These are phyloP conservation scores for Nanger granti DNA, from an alignment of 2,113 vertebrate genomes.

Conservation along the genomic window DNA sequence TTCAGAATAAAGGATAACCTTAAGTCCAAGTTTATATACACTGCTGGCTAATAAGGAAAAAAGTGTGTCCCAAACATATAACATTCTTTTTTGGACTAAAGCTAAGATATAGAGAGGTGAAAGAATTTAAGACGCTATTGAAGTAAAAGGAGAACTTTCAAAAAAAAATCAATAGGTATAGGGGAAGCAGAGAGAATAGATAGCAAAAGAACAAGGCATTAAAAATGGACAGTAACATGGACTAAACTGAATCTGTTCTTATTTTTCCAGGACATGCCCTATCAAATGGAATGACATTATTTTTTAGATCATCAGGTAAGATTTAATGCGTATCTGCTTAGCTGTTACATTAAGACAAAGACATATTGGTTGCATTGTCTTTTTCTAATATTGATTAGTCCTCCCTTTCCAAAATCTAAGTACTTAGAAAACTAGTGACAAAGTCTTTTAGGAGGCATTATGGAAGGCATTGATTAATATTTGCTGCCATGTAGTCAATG, in stretches of 20 bases:
- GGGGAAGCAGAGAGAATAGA: background rate
- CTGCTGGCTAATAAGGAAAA: background rate
- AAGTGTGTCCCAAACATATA: background rate
- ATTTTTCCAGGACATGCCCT: background rate
- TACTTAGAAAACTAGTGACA: conserved; percentile 31
- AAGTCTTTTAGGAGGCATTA: conserved; percentile 46
- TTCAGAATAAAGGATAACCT: background rate
- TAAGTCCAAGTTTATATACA: background rate
- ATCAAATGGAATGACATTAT: background rate
- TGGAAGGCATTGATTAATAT: conserved; percentile 53
- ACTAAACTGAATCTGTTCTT: background rate
- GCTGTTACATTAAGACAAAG: conserved; percentile 44
- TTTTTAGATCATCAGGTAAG: conserved; percentile 25
- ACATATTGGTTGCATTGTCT: background rate
- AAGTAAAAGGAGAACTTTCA: background rate
- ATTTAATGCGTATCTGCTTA: background rate
- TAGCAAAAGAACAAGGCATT: background rate
- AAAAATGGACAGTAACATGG: background rate
- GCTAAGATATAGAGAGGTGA: background rate
- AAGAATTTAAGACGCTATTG: background rate
- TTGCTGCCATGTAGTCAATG: conserved; percentile 5
- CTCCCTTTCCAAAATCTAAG: conserved; percentile 26
- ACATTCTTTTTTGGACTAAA: background rate
- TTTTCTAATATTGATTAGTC: conserved; percentile 37
- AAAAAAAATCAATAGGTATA: background rate